Conservation (phyloP, 2,113 vertebrate genomes). For the Craseonycteris thonglongyai region DNA sequence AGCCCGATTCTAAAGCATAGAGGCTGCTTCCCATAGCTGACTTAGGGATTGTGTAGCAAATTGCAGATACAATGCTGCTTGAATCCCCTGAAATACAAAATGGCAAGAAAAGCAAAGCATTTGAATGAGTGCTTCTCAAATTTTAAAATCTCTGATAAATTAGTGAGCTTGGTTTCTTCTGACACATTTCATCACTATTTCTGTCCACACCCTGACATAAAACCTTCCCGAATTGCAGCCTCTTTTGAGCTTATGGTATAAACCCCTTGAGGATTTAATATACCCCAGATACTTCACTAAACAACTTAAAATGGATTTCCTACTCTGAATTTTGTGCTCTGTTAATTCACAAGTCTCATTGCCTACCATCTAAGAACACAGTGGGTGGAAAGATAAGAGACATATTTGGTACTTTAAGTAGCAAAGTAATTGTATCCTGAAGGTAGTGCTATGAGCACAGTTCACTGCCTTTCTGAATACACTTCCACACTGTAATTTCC, state of each 20-base stretch:
- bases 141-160: background rate
- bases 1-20: conserved; percentile 88
- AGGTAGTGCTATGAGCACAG: conserved; percentile 26
- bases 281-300: conserved; percentile 9
- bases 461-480: conserved; percentile 53
- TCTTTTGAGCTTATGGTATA: conserved; percentile 22
- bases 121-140: background rate
- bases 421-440: conserved; percentile 54
- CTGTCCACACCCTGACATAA: background rate
- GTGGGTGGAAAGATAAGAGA: conserved; percentile 26
- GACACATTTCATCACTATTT: background rate
- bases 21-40: conserved; percentile 93
- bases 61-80: conserved; percentile 89
- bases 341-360: conserved; percentile 64
- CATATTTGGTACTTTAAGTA: conserved; percentile 48
- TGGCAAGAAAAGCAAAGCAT: accelerated
- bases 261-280: conserved; percentile 42
- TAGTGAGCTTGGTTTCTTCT: background rate
- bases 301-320: conserved; percentile 54
- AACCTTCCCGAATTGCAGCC: background rate
- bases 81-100: conserved; percentile 84
- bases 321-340: conserved; percentile 49
- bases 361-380: conserved; percentile 50
- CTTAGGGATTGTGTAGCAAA: conserved; percentile 90
- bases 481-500: conserved; percentile 45